Percentiles rank a stretch among this genome's conserved stretches.
Evolutionary conservation across 2,888 invertebrate genomes (phyloP).

Genomic region (Idaea dimidiata): DNA sequence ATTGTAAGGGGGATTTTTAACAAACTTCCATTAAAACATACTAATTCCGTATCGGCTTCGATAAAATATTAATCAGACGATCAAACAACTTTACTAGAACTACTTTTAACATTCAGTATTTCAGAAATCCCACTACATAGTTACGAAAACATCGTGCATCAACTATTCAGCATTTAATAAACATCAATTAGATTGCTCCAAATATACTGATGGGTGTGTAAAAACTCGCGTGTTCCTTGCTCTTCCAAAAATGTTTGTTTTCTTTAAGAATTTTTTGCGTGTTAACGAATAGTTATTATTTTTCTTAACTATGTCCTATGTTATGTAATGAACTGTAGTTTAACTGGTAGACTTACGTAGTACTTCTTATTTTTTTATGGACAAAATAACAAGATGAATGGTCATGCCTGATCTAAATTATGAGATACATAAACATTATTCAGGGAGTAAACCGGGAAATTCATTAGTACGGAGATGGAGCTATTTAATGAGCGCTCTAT

Average conservation of each 20-base stretch:
- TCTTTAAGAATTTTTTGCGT: conserved; percentile 16
- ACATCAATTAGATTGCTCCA: background rate
- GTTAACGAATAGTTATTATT: no score
- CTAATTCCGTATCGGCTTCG: background rate
- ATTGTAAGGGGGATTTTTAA: background rate
- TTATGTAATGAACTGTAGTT: no score
- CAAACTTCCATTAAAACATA: background rate
- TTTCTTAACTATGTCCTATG: no score
- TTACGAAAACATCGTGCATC: background rate
- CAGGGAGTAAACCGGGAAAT: no score
- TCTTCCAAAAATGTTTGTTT: conserved; percentile 13
- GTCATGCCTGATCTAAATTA: no score
- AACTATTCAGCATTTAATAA: background rate
- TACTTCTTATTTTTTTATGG: no score
- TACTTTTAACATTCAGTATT: background rate
- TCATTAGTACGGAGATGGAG: no score
- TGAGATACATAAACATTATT: no score
- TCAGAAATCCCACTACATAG: background rate
- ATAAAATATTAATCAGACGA: no score
- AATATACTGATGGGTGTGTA: background rate
- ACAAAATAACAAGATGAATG: no score
- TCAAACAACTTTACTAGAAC: background rate
- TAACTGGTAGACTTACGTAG: no score
- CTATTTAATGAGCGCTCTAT: no score
- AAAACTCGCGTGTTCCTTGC: background rate